These are phyloP conservation scores for Desmodus rotundus DNA, from an alignment of 2,113 vertebrate genomes.

Conservation along the genomic window DNA sequence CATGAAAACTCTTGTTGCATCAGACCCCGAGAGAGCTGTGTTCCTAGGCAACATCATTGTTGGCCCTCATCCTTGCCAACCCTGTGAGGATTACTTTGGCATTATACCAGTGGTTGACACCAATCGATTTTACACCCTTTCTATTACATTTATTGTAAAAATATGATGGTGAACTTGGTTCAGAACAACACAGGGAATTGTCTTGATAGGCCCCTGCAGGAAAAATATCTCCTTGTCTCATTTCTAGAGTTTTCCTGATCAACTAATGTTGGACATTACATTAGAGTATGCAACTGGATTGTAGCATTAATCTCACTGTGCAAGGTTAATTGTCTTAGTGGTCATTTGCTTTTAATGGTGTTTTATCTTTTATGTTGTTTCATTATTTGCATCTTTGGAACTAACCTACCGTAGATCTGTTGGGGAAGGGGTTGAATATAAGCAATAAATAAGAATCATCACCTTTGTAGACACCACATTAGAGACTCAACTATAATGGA, in stretches of 20 bases:
- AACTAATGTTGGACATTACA: neutral
- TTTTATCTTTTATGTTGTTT: neutral
- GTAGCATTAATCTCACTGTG: neutral
- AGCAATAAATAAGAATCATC: neutral
- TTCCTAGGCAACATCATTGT: fast-evolving
- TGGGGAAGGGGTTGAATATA: neutral
- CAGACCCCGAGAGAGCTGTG: neutral
- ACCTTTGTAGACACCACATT: neutral
- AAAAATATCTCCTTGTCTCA: neutral
- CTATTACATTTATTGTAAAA: neutral
- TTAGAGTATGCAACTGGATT: neutral
- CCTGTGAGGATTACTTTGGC: neutral
- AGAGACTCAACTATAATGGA: neutral
- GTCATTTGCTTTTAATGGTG: neutral
- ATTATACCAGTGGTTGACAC: neutral
- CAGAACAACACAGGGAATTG: neutral
- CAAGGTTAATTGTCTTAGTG: neutral
- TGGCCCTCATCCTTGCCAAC: neutral
- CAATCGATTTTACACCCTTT: neutral
- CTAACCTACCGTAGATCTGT: neutral
- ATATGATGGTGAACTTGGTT: neutral
- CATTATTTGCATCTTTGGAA: neutral
- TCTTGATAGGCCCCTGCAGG: neutral
- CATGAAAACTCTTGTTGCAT: neutral
- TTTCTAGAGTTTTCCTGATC: neutral